Conservation (phyloP, 1,140 invertebrate species). For the Matsumurasca onukii region DNA sequence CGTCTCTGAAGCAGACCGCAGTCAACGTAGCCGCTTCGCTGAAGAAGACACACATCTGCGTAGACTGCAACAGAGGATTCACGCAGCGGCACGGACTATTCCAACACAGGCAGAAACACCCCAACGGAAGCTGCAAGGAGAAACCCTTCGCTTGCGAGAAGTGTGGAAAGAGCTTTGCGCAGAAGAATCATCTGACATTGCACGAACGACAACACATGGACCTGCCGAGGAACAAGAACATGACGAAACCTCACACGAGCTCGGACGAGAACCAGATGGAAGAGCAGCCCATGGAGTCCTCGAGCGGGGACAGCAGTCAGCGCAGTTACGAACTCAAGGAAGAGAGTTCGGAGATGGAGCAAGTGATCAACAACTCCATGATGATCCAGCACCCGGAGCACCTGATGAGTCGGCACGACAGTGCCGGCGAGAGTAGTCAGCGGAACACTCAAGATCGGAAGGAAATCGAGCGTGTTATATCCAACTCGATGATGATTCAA, state of each 20-base stretch:
- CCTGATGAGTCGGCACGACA: background rate
- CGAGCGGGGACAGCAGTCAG: background rate
- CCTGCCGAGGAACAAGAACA: constrained; percentile 46
- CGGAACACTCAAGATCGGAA: background rate
- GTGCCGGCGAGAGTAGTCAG: background rate
- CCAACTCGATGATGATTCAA: background rate
- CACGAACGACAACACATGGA: constrained; percentile 83
- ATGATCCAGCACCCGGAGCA: background rate
- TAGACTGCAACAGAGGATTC: constrained; percentile 80
- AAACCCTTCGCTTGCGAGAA: constrained; percentile 78
- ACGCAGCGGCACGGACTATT: constrained; percentile 77
- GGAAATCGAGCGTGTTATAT: background rate
- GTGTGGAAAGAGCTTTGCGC: constrained; percentile 85
- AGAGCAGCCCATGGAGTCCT: background rate
- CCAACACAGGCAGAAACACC: constrained; percentile 71
- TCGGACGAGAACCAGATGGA: background rate
- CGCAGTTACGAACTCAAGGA: background rate
- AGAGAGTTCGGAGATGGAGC: no score
- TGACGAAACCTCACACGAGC: background rate
- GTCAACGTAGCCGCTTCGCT: constrained; percentile 41
- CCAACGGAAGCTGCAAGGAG: constrained; percentile 76
- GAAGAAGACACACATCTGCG: constrained; percentile 77
- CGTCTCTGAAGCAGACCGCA: constrained; percentile 59
- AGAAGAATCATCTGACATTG: constrained; percentile 77
- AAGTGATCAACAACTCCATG: background rate